phyloP scores from a whole-genome alignment of 2,888 invertebrate genomes.

The Catocala nupta region DNA sequence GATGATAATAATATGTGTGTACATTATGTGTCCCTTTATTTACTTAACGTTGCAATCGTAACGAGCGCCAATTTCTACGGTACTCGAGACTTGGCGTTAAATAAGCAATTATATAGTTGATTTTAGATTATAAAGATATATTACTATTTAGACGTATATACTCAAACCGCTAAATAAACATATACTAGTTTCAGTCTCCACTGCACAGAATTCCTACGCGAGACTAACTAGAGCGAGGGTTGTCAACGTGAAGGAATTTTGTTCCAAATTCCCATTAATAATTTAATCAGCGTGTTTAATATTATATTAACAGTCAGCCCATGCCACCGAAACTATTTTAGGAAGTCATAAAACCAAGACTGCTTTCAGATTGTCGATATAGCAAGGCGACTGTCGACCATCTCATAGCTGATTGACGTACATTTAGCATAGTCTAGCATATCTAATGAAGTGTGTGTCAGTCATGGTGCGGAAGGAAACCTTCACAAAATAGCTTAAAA shows the following conservation, averaged over 20 bases:
- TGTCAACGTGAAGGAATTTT: background rate
- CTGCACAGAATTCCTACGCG: background rate
- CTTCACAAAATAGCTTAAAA: background rate
- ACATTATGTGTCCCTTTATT: background rate
- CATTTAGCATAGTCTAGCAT: background rate
- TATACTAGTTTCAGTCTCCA: conserved; percentile 1
- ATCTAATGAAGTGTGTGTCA: conserved; percentile 1
- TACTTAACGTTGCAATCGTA: background rate
- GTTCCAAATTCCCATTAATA: background rate
- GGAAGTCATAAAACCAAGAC: conserved; percentile 5
- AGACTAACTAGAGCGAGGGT: background rate
- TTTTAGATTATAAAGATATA: conserved; percentile 7
- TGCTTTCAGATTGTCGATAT: conserved; percentile 1
- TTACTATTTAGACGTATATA: conserved; percentile 4
- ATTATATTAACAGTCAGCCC: conserved; percentile 2
- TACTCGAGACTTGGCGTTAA: conserved; percentile 3
- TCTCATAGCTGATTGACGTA: background rate
- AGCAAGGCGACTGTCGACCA: background rate
- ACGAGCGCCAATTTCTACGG: background rate
- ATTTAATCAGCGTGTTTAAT: conserved; percentile 1
- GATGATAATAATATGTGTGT: background rate
- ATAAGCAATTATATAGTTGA: conserved; percentile 2
- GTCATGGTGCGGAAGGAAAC: background rate
- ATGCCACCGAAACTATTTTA: conserved; percentile 4
- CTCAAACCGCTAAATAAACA: background rate